Percentiles rank a stretch among this genome's conserved stretches.
phyloP scores from a whole-genome alignment of 1,140 invertebrate genomes.

The Pollicipes pollicipes region DNA sequence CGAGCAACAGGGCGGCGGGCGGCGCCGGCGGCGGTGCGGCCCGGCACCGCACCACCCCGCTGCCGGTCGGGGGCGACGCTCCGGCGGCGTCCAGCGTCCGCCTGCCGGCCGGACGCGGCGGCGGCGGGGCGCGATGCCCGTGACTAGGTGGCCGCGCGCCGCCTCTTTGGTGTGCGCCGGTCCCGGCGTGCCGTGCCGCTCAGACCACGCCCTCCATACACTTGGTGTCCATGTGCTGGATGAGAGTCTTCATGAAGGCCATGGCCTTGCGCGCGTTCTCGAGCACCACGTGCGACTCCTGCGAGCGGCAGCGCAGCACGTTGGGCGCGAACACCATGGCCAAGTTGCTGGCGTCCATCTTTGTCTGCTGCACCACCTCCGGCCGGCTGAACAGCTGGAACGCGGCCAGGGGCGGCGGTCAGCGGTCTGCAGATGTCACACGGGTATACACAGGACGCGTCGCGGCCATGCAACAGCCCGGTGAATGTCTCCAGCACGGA shows the following conservation, averaged over 20 bases:
- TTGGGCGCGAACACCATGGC: slow-evolving; percentile 98
- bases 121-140: too few species aligned
- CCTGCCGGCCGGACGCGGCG: too few species aligned
- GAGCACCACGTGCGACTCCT: slow-evolving; percentile 77
- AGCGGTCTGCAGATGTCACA: too few species aligned
- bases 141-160: not conserved
- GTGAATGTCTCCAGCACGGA: too few species aligned
- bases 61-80: not conserved
- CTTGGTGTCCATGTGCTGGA: slow-evolving; percentile 74
- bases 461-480: too few species aligned
- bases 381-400: slow-evolving; percentile 69
- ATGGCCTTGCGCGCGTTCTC: slow-evolving; percentile 96
- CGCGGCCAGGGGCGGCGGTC: too few species aligned
- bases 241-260: slow-evolving; percentile 86
- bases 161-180: not conserved
- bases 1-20: too few species aligned
- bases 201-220: slow-evolving; percentile 39
- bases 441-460: too few species aligned
- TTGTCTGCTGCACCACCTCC: slow-evolving; percentile 80
- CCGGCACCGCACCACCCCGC: too few species aligned
- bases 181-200: not conserved
- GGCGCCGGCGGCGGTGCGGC: too few species aligned
- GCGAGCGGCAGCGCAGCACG: slow-evolving; percentile 77
- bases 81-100: not conserved
- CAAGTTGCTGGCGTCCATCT: slow-evolving; percentile 95